Percentiles rank a stretch among this genome's conserved stretches.
Evolutionary conservation across 2,113 vertebrate species (phyloP).

Genomic region (Apaloderma vittatum): DNA sequence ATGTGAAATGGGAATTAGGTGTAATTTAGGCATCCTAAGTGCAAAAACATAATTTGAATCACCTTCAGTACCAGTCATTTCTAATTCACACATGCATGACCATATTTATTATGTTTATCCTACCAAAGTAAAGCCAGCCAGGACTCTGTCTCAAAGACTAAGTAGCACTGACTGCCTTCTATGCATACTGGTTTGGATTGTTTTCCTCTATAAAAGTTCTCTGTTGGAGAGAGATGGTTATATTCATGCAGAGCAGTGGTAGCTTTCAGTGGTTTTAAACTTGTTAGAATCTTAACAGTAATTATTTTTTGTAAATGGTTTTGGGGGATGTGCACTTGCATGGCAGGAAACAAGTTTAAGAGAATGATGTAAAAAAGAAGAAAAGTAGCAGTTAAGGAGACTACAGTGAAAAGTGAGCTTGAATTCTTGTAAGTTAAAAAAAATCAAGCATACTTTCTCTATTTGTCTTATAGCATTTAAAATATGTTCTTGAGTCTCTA

Average conservation of each 20-base stretch:
- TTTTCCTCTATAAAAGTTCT: not conserved
- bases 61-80: not conserved
- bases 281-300: not conserved
- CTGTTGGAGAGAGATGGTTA: not conserved
- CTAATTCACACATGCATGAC: not conserved
- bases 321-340: not conserved
- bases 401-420: not conserved
- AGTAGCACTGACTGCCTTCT: not conserved
- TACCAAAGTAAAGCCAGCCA: accelerated
- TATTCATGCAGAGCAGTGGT: not conserved
- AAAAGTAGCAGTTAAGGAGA: not conserved
- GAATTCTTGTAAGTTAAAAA: not conserved
- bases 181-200: not conserved
- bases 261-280: not conserved
- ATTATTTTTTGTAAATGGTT: not conserved
- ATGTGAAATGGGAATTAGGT: not conserved
- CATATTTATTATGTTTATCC: not conserved
- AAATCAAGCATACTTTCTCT: not conserved
- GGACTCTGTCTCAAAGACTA: not conserved
- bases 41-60: not conserved
- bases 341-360: not conserved
- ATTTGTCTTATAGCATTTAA: not conserved
- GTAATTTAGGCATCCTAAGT: not conserved
- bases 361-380: not conserved
- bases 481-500: not conserved